Evolutionary conservation across 1,140 invertebrate genomes (phyloP), one percentile per base, ranked within the genome.

Genomic region (Drosophila punjabiensis): DNA sequence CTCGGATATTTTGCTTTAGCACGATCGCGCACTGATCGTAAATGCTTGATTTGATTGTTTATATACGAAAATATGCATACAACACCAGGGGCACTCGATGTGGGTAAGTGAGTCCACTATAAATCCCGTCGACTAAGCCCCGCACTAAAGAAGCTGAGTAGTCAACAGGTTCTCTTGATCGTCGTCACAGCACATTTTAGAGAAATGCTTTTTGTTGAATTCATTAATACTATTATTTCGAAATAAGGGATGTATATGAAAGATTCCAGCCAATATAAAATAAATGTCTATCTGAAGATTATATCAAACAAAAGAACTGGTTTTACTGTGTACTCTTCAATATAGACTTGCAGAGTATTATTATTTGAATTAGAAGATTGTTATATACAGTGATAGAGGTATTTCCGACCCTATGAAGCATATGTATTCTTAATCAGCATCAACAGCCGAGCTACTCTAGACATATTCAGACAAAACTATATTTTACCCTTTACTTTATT

Each of bases 41-140:
- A 81, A 79, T 89, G 79, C 70, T 82, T 82, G 81, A 89, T 89
- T 88, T 88, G 74, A 85, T 88, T 88, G 86, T 88, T 88, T 88
- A 76, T 85, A 79, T 81, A 75, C 78, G 84, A 79, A 79, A 76
- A 81, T 78, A 89, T 88, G 85, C 85, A 89, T 48, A 55, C 77
- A 43, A 50, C 43, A 73, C 10, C 48, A 81, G 78, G 67, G 70
- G 81, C 64, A 71, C 39, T 79, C 85, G 80, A 55, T 55, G 68
- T 67, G 68, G 68, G 68, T 32, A 69, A 69, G 64, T 30, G 39
- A 28, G 24, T 55, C 39, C 50, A 30, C 37, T 70, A 56, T 20
- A 11, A 47, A 69, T 68, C 28, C 59, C 59, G 20, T 24, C 59
- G 16, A 37, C 35, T 64, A 47, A 47, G 13, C 41, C n/a, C 50